Conservation (phyloP, 2,888 invertebrate genomes). For the Thymelicus acteon region DNA sequence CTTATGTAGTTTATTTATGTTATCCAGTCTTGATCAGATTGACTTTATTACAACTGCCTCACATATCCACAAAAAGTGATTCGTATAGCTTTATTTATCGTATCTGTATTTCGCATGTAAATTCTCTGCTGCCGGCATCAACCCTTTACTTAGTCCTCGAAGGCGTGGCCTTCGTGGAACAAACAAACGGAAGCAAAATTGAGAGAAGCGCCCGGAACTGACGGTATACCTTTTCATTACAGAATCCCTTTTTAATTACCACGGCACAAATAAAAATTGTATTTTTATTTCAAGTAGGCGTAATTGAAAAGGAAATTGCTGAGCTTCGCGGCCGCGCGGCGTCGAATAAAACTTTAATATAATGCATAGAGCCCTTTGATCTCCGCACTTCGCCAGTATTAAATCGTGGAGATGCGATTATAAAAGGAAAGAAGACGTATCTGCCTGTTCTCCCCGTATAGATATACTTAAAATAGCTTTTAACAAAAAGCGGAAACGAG, state of each 20-base stretch:
- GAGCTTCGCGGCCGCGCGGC: constrained; percentile 69
- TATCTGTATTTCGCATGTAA: constrained; percentile 46
- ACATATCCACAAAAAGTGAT: background rate
- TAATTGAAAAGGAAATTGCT: constrained; percentile 84
- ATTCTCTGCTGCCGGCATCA: constrained; percentile 53
- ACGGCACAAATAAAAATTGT: constrained; percentile 82
- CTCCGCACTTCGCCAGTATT: constrained; percentile 75
- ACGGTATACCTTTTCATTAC: constrained; percentile 84
- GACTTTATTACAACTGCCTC: background rate
- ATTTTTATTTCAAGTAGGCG: constrained; percentile 83
- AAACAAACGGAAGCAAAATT: constrained; percentile 83
- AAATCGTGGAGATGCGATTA: constrained; percentile 70
- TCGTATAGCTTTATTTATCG: constrained; percentile 15
- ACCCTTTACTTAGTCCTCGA: constrained; percentile 73
- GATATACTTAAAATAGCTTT: constrained; percentile 17
- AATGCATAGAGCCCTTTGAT: constrained; percentile 83
- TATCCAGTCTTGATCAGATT: background rate
- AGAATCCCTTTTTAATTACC: constrained; percentile 85
- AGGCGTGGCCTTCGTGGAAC: constrained; percentile 75
- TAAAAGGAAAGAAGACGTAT: constrained; percentile 43
- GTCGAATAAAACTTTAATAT: constrained; percentile 83
- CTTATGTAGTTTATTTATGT: background rate
- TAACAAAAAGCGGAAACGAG: constrained; percentile 16
- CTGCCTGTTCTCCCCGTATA: constrained; percentile 19
- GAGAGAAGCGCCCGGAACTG: constrained; percentile 82